Base-by-base conservation (phyloP, 2,797 vertebrate species). In the Cyclura pinguis region DNA sequence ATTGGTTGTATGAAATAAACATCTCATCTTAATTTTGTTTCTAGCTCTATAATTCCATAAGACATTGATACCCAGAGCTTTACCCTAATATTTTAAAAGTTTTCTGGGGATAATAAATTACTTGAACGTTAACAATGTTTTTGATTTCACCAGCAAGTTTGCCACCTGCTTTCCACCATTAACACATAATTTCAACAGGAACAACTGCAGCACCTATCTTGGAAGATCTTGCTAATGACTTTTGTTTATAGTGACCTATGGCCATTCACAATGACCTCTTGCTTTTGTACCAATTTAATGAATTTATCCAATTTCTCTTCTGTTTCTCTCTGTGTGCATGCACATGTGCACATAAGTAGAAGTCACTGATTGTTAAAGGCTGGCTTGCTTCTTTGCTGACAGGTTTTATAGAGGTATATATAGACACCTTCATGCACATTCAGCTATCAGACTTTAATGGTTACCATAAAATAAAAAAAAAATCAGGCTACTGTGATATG, bases 101-200 rank as follows among this genome's bases (percentile, higher is more conserved):
- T 89, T 88, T 89, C 81, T 47, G 59, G 69, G 77, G 76, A 42
- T 83, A 84, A 86, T 82, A 86, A 69, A 88, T 57, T 73, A 50
- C 84, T 87, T 77, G 82, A 77, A 86, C 73, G 83, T 83, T 77
- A 88, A 88, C 32, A 80, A 42, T 81, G 14, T 72, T 89, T 92
- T 80, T 59, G 86, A 86, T 89, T 78, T 89, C 80, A 72, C 55
- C 38, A 84, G 42, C 87, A 91, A 69, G 59, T 76, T 88, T 89
- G 35, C 52, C 91, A 89, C 84, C 52, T 83, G 88, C 80, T 84
- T 82, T 84, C 72, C 57, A 84, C 35, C 32, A 86, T 89, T 89
- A 86, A 84, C 86, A 82, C 32, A 86, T 42, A 86, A 86, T 89
- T 69, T 59, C 55, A 83, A 84, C 78, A 92, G 50, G 29, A 89